Evolutionary conservation across 2,113 vertebrate genomes (phyloP), one percentile per base, ranked within the genome.

Genomic region (Etheostoma cragini): DNA sequence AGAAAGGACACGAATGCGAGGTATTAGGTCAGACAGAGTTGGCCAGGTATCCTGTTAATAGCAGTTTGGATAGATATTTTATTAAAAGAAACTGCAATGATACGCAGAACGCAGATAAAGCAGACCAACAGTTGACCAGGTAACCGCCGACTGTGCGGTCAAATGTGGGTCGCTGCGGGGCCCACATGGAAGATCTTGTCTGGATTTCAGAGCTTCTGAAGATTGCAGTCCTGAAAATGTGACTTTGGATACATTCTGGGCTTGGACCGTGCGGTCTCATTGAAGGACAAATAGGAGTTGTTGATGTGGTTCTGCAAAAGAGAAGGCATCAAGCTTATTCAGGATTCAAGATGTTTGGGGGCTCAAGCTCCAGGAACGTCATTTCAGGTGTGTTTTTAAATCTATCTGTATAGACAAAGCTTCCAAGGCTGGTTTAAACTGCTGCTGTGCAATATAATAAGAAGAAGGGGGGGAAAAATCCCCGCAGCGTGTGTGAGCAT

Each of bases 321-420:
- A 46, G 70, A 24, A 13, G 8, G 58, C 49, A 12, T 49, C 4
- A 8, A 1, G 21, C 53, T n/a, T 30, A 16, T 79, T 83, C 63
- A 72, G 72, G 5, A 75, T 81, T 74, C 83, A 47, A 7, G 46
- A 47, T 3, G 58, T 12, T 35, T 65, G 52, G 2, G 11, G 22
- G 22, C 14, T 33, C 62, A 3, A 17, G 35, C n/a, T 54, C 16
- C 26, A 30, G 14, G 14, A 16, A 38, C 33, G 46, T 33, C 42
- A 24, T 54, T 11, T 22, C 42, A 57, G 26, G 38, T 68, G 56
- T n/a, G 49, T 35, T 42, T 26, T 42, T 22, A n/a, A 35, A 2
- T 52, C 30, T 52, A 30, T 10, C 6, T 10, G 52, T 30, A 16
- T 5, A 35, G 3, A 6, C 19, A 11, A n/a, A 10, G 16, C 19